Conservation (phyloP, 2,113 vertebrate species). For the Trematocara unimaculatum region DNA sequence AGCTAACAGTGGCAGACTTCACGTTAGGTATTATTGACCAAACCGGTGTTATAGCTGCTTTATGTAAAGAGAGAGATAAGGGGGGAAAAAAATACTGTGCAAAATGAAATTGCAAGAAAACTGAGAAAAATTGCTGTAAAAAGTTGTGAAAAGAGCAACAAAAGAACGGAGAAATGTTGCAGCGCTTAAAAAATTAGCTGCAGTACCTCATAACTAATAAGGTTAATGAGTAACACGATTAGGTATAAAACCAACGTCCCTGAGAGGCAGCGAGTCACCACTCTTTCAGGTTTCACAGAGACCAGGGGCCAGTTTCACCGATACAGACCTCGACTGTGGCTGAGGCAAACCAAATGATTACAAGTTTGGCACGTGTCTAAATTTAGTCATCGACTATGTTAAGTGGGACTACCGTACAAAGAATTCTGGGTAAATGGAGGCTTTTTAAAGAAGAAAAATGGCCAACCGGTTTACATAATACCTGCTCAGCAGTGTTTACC, state of each 20-base stretch:
- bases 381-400: neutral
- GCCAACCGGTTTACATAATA: neutral
- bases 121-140: neutral
- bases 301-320: neutral
- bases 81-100: rapidly evolving
- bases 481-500: neutral
- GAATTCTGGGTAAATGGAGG: neutral
- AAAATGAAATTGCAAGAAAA: neutral
- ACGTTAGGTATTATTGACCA: neutral
- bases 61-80: neutral
- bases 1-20: neutral
- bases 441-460: neutral
- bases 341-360: neutral
- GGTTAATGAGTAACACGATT: neutral
- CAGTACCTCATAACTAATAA: neutral
- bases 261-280: neutral
- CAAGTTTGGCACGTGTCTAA: neutral
- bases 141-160: neutral
- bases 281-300: neutral
- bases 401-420: neutral
- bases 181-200: neutral
- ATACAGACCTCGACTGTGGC: neutral
- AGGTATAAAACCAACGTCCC: neutral
- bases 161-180: neutral
- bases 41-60: neutral